Percentiles rank a stretch among this genome's conserved stretches.
These are phyloP conservation scores for Gasteruption jaculator DNA, from an alignment of 2,888 invertebrate genomes.

Conservation along the genomic window DNA sequence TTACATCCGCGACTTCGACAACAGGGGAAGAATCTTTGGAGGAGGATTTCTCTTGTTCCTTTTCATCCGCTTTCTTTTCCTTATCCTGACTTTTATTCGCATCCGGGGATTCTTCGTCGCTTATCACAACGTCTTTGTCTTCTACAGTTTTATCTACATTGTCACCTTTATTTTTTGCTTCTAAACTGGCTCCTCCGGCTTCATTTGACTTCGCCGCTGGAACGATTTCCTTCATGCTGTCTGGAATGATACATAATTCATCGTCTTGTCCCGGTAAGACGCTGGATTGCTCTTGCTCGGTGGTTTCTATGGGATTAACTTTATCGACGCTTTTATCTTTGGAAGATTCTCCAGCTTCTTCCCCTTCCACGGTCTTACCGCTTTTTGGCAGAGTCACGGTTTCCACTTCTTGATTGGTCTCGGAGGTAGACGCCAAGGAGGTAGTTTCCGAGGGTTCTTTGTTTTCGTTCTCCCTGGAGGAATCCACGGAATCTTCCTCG, in stretches of 20 bases:
- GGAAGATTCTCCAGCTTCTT: slow-evolving; percentile 15
- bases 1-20: slow-evolving; percentile 34
- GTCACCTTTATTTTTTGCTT: slow-evolving; percentile 17
- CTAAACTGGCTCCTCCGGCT: too few relatives aligned
- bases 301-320: slow-evolving; percentile 24
- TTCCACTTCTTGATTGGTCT: too few relatives aligned
- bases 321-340: slow-evolving; percentile 20
- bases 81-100: slow-evolving; percentile 10
- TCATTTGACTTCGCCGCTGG: too few relatives aligned
- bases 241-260: slow-evolving; percentile 48
- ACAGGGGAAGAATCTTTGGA: slow-evolving; percentile 13
- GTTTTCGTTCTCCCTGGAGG: neutral
- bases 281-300: slow-evolving; percentile 31
- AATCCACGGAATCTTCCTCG: slow-evolving; percentile 9
- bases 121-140: slow-evolving; percentile 9
- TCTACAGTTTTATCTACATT: slow-evolving; percentile 23
- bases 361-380: slow-evolving; percentile 16
- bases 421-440: too few relatives aligned
- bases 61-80: slow-evolving; percentile 14
- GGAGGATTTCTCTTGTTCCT: slow-evolving; percentile 21
- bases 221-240: slow-evolving; percentile 43
- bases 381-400: slow-evolving; percentile 10
- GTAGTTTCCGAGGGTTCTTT: slow-evolving; percentile 10
- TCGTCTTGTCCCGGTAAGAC: slow-evolving; percentile 47
- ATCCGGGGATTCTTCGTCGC: slow-evolving; percentile 7